phyloP scores from a whole-genome alignment of 1,140 invertebrate genomes.

The Orchesella cincta region DNA sequence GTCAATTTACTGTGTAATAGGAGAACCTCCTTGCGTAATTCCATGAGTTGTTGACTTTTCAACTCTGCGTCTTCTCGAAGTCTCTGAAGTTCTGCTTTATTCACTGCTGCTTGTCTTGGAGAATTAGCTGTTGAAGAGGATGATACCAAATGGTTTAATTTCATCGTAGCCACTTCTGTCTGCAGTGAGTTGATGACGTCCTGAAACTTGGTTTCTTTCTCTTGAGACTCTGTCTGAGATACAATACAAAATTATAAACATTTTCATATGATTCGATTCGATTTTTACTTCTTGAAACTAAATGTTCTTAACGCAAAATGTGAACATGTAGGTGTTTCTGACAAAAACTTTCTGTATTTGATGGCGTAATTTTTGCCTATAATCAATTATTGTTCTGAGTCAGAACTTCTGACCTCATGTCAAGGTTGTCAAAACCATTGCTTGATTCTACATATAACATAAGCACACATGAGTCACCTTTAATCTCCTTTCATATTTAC shows the following conservation, averaged over 20 bases:
- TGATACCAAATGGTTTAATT: slow-evolving; percentile 35
- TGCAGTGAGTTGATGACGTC: slow-evolving; percentile 36
- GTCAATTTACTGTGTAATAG: slow-evolving; percentile 27
- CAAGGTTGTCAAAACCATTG: too few relatives aligned
- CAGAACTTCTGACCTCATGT: too few relatives aligned
- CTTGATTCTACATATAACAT: too few relatives aligned
- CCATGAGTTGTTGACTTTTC: slow-evolving; percentile 35
- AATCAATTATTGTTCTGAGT: too few relatives aligned
- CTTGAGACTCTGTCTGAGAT: slow-evolving; percentile 28
- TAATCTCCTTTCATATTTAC: too few relatives aligned
- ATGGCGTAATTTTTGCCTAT: too few relatives aligned
- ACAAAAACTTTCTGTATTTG: too few relatives aligned
- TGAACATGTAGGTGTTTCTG: too few relatives aligned
- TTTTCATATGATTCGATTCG: neutral
- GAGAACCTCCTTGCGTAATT: slow-evolving; percentile 41
- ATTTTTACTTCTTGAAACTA: too few relatives aligned
- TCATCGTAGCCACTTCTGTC: slow-evolving; percentile 43
- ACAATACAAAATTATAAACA: neutral
- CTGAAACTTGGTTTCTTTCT: slow-evolving; percentile 23
- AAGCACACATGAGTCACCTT: too few relatives aligned
- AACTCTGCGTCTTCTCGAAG: slow-evolving; percentile 27
- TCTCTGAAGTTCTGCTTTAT: slow-evolving; percentile 36
- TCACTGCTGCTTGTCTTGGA: neutral
- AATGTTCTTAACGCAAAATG: too few relatives aligned
- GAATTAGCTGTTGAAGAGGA: neutral